Percentiles rank a stretch among this genome's conserved stretches.
These are phyloP conservation scores for Microchirus variegatus DNA, from an alignment of 2,797 vertebrate species.

Conservation along the genomic window DNA sequence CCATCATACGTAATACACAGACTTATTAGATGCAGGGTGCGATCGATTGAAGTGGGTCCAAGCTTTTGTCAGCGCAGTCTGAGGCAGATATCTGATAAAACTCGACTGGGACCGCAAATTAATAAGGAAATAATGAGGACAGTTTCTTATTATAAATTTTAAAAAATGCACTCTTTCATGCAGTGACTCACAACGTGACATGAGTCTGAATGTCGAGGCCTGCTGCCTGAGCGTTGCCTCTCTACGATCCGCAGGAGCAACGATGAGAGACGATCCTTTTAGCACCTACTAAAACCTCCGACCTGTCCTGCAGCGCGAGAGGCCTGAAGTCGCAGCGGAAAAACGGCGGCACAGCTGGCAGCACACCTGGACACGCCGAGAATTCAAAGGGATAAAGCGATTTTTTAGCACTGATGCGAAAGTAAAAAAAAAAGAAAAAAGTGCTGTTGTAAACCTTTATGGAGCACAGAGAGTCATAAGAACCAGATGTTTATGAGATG, in stretches of 20 bases:
- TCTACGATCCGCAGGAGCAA: slow-evolving; percentile 21
- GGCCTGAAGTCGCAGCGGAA: slow-evolving; percentile 6
- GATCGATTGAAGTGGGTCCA: slow-evolving; percentile 61
- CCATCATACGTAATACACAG: slow-evolving; percentile 47
- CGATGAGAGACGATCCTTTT: slow-evolving; percentile 11
- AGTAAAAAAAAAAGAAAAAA: too few relatives aligned
- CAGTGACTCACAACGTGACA: neutral
- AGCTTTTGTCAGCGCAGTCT: slow-evolving; percentile 40
- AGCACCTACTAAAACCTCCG: slow-evolving; percentile 14
- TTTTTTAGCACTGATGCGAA: slow-evolving; percentile 30
- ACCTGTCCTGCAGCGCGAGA: slow-evolving; percentile 5
- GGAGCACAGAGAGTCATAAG: slow-evolving; percentile 6
- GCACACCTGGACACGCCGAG: slow-evolving; percentile 50
- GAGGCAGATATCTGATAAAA: slow-evolving; percentile 51
- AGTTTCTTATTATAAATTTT: slow-evolving; percentile 25
- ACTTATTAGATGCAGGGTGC: slow-evolving; percentile 62
- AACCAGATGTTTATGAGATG: slow-evolving; percentile 29
- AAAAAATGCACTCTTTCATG: slow-evolving; percentile 17
- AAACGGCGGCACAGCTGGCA: slow-evolving; percentile 38
- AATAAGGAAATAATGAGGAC: slow-evolving; percentile 46
- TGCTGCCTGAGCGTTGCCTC: slow-evolving; percentile 3
- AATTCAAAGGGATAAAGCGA: slow-evolving; percentile 35
- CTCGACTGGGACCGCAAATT: slow-evolving; percentile 11
- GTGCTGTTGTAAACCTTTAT: slow-evolving; percentile 32
- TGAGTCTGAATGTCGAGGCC: neutral